Conservation (phyloP, 2,797 vertebrate species). For the Spinus olivaceus region DNA sequence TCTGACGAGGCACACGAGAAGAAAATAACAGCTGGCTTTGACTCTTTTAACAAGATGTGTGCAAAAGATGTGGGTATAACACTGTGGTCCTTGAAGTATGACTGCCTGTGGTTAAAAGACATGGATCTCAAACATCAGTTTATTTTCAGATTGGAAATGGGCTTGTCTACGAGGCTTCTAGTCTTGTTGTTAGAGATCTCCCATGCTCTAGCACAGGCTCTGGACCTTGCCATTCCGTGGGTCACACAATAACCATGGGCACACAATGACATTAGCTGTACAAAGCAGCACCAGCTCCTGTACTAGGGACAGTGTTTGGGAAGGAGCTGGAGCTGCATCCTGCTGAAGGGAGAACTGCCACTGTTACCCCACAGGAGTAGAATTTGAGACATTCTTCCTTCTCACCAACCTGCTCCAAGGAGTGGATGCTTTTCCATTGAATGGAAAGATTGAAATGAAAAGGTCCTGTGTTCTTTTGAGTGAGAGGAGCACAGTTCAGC, state of each 20-base stretch:
- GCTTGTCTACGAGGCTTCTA: not conserved
- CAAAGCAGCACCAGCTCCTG: not conserved
- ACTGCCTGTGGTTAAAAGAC: not conserved
- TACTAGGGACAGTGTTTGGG: not conserved
- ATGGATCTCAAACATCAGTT: not conserved
- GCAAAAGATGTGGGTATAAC: not conserved
- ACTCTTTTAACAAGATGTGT: not conserved
- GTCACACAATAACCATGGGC: not conserved
- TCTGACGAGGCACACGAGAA: not conserved
- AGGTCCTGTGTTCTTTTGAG: not conserved
- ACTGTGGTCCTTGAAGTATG: not conserved
- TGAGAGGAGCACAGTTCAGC: not conserved
- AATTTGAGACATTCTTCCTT: not conserved
- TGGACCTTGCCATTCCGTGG: not conserved
- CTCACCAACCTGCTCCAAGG: not conserved
- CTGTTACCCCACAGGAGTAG: not conserved
- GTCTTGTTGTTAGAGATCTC: not conserved
- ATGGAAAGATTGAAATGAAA: not conserved
- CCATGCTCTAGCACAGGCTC: not conserved
- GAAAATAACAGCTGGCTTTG: not conserved
- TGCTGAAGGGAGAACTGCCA: not conserved
- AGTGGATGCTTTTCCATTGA: not conserved
- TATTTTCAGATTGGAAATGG: not conserved
- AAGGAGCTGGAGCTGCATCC: not conserved
- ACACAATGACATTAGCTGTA: not conserved